Conservation (phyloP, 1,140 invertebrate species). For the Limonius californicus region DNA sequence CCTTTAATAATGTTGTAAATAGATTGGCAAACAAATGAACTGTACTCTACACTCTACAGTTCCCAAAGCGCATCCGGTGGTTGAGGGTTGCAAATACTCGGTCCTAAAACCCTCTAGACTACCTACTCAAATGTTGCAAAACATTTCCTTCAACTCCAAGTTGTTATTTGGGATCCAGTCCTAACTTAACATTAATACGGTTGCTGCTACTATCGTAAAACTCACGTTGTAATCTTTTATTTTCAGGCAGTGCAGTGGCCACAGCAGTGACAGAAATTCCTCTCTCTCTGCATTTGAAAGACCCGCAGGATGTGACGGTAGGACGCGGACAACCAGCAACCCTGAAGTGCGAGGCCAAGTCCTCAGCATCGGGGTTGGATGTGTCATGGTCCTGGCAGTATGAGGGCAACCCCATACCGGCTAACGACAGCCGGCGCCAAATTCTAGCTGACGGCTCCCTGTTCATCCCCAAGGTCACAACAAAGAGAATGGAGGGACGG, state of each 20-base stretch:
- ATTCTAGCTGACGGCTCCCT: conserved; percentile 29
- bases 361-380: conserved; percentile 14
- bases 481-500: conserved; percentile 31
- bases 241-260: conserved; percentile 21
- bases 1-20: no score
- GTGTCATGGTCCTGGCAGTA: conserved; percentile 33
- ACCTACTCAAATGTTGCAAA: no score
- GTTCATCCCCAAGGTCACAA: conserved; percentile 30
- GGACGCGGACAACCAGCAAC: conserved; percentile 32
- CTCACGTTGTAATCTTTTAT: conserved; percentile 9
- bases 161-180: no score
- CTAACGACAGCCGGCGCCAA: conserved; percentile 30
- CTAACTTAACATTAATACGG: no score
- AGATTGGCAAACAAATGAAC: no score
- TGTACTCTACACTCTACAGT: no score
- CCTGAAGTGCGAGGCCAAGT: conserved; percentile 31
- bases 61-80: no score
- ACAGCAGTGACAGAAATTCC: conserved; percentile 18
- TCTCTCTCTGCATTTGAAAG: conserved; percentile 30
- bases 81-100: no score
- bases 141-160: no score
- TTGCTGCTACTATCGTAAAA: no score
- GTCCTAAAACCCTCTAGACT: no score
- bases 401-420: conserved; percentile 25
- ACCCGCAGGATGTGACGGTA: conserved; percentile 37